A percentile compares a stretch with the other conserved stretches of the same genome.
Evolutionary conservation across 2,797 vertebrate species (phyloP).

Genomic region (Rousettus madagascariensis): DNA sequence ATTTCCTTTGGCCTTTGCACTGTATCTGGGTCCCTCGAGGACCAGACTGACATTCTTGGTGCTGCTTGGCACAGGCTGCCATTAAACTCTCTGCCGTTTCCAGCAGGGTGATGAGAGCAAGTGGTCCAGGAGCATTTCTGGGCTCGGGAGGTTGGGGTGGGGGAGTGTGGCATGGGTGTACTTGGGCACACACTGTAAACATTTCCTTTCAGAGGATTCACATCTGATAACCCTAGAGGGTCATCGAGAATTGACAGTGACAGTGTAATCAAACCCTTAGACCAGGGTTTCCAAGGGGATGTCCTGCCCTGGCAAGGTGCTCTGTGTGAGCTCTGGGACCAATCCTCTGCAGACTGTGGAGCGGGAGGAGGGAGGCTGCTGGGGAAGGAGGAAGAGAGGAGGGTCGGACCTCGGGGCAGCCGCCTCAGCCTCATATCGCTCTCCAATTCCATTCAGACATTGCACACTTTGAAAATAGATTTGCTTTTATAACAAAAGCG

Average conservation of each 20-base stretch:
- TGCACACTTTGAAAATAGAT: conserved; percentile 83
- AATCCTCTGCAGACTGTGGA: not conserved
- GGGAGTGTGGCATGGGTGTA: not conserved
- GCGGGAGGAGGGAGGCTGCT: not conserved
- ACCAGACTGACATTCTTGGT: not conserved
- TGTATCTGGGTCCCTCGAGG: not conserved
- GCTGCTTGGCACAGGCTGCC: not conserved
- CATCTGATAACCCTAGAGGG: not conserved
- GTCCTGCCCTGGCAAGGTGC: not conserved
- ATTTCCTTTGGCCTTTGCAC: not conserved
- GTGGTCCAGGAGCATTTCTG: not conserved
- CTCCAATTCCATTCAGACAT: conserved; percentile 52
- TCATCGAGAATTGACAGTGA: not conserved
- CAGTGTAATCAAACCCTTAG: not conserved
- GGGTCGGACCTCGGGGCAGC: not conserved
- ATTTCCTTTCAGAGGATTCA: not conserved
- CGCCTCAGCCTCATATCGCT: not conserved
- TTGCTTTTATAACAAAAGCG: conserved; percentile 86
- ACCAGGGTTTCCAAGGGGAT: not conserved
- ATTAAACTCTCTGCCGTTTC: not conserved
- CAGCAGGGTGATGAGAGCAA: not conserved
- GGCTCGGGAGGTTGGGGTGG: not conserved
- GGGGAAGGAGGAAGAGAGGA: not conserved
- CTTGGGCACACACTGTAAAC: not conserved
- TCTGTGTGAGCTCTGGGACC: not conserved